Percentiles rank a stretch among this genome's conserved stretches.
Evolutionary conservation across 1,140 invertebrate genomes (phyloP).

Genomic region (Drosophila santomea): DNA sequence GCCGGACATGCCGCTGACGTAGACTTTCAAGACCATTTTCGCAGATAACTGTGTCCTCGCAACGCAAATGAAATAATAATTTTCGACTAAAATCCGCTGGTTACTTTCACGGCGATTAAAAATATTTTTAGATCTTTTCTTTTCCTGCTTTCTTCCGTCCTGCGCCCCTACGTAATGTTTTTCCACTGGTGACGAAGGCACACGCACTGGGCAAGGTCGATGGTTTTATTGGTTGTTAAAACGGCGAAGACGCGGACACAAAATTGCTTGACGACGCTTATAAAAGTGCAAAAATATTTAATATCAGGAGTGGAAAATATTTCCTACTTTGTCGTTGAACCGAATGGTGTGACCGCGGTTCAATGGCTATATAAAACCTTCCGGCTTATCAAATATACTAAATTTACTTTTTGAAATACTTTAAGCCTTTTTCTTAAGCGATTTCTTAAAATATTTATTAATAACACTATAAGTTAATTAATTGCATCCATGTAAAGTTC

Average conservation of each 20-base stretch:
- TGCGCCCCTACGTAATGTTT: slow-evolving; percentile 64
- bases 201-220: slow-evolving; percentile 56
- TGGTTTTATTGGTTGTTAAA: slow-evolving; percentile 13
- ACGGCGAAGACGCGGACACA: slow-evolving; percentile 36
- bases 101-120: slow-evolving; percentile 67
- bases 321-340: slow-evolving; percentile 49
- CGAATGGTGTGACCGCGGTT: background rate
- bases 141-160: slow-evolving; percentile 35
- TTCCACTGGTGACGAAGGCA: slow-evolving; percentile 35
- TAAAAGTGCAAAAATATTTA: slow-evolving; percentile 48
- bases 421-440: too few species aligned
- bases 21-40: slow-evolving; percentile 95
- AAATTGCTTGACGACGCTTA: slow-evolving; percentile 12
- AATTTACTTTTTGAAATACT: background rate
- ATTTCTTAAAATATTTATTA: too few species aligned
- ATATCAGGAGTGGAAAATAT: slow-evolving; percentile 56
- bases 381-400: slow-evolving; percentile 1
- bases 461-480: too few species aligned
- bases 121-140: slow-evolving; percentile 76
- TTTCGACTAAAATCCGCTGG: slow-evolving; percentile 46
- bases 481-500: too few species aligned
- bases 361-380: background rate
- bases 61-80: slow-evolving; percentile 23
- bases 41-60: slow-evolving; percentile 36
- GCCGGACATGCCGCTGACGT: slow-evolving; percentile 94